Conservation (phyloP, 2,888 invertebrate species). For the Helobdella robusta region DNA sequence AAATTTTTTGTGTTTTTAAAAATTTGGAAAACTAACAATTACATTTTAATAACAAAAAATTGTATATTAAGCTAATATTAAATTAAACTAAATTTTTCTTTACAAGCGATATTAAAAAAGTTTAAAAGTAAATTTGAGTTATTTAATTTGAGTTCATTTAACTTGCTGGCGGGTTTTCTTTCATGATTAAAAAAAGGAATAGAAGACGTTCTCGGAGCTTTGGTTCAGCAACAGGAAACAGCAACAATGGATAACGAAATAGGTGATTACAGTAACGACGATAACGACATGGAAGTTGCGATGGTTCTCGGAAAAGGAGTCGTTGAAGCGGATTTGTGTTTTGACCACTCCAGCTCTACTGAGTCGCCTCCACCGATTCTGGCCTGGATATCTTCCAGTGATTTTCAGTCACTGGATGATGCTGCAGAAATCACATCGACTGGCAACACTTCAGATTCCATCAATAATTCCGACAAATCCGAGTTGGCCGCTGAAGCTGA, state of each 20-base stretch:
- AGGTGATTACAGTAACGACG: slow-evolving; percentile 20
- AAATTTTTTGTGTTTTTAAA: too few species aligned
- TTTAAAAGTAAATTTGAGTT: background rate
- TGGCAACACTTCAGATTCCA: too few species aligned
- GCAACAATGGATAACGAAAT: slow-evolving; percentile 10
- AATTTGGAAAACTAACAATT: too few species aligned
- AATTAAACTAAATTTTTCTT: background rate
- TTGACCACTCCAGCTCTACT: background rate
- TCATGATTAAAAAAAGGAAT: background rate
- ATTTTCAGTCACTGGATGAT: background rate
- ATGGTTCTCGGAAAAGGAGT: slow-evolving; percentile 14
- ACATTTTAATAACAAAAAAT: too few species aligned
- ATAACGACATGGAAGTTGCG: slow-evolving; percentile 23
- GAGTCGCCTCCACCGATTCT: too few species aligned
- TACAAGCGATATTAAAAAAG: background rate
- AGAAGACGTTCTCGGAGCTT: background rate
- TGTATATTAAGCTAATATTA: background rate
- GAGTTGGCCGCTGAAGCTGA: slow-evolving; percentile 21
- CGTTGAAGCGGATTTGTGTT: background rate
- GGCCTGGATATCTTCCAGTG: background rate
- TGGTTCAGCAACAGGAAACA: too few species aligned
- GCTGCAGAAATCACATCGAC: too few species aligned
- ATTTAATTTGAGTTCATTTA: background rate
- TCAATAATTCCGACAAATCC: too few species aligned
- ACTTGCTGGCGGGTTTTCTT: background rate